Evolutionary conservation across 2,797 vertebrate genomes (phyloP).

Genomic region (Notolabrus celidotus): DNA sequence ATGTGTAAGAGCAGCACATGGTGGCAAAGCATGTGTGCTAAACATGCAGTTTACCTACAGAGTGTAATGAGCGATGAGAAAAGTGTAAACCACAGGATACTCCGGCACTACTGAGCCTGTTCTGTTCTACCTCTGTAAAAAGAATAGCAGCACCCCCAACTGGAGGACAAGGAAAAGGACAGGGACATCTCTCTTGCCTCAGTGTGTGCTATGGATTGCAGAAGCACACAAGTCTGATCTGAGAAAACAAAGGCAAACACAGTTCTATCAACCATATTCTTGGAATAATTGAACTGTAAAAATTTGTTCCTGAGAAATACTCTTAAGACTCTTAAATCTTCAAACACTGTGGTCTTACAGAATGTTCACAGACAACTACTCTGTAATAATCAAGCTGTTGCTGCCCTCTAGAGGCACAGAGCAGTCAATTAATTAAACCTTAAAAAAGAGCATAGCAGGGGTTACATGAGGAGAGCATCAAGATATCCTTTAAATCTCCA

Average conservation of each 20-base stretch:
- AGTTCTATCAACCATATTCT: background rate
- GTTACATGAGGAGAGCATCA: too few species aligned
- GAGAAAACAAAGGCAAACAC: conserved; percentile 18
- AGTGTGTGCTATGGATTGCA: background rate
- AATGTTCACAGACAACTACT: background rate
- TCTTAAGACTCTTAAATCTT: background rate
- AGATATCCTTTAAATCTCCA: conserved; percentile 10
- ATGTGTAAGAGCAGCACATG: background rate
- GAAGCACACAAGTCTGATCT: background rate
- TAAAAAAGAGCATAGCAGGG: background rate
- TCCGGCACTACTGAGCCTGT: background rate
- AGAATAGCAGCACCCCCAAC: background rate
- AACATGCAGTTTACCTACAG: background rate
- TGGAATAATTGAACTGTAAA: background rate
- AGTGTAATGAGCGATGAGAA: background rate
- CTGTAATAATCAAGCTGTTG: conserved; percentile 20
- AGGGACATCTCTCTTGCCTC: background rate
- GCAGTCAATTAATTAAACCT: background rate
- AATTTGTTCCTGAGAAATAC: background rate
- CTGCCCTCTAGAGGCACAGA: conserved; percentile 73
- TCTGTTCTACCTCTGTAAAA: background rate
- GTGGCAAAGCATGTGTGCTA: background rate
- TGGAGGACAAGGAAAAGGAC: conserved; percentile 23
- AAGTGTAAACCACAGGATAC: conserved; percentile 1
- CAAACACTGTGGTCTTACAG: background rate